Conservation (phyloP, 2,888 invertebrate species). For the Cecidostiba fungosa region DNA sequence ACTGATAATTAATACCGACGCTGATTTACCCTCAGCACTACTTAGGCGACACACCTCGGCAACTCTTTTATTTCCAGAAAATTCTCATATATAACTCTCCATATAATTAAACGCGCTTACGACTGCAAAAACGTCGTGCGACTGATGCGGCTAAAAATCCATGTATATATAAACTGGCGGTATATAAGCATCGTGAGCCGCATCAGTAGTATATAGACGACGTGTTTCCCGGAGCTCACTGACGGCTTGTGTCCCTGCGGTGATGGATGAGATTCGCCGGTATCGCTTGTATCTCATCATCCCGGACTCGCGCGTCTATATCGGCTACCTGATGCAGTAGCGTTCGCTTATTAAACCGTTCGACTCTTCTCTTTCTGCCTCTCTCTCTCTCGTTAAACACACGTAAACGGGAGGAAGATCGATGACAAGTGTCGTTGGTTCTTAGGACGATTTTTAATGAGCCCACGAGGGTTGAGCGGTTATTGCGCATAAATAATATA, state of each 20-base stretch:
- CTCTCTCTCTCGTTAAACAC: not conserved
- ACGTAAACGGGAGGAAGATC: slow-evolving; percentile 13
- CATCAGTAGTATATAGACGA: slow-evolving; percentile 66
- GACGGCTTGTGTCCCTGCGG: slow-evolving; percentile 69
- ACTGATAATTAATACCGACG: too few relatives aligned
- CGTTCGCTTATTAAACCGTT: slow-evolving; percentile 36
- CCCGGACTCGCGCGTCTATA: not conserved
- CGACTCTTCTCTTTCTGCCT: not conserved
- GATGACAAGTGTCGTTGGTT: slow-evolving; percentile 3
- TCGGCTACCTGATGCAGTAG: slow-evolving; percentile 33
- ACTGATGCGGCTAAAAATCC: not conserved
- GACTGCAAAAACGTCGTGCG: not conserved
- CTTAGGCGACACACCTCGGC: too few relatives aligned
- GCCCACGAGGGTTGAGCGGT: not conserved
- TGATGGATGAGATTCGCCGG: slow-evolving; percentile 73
- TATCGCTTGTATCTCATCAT: slow-evolving; percentile 71
- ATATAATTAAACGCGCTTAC: not conserved
- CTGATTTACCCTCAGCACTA: too few relatives aligned
- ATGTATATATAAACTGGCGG: not conserved
- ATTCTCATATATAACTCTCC: too few relatives aligned
- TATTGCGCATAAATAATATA: not conserved
- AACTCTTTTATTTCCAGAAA: too few relatives aligned
- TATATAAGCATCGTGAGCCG: not conserved
- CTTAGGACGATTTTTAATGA: not conserved
- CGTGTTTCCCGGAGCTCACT: slow-evolving; percentile 67